Evolutionary conservation across 1,140 invertebrate genomes (phyloP), one percentile per base, ranked within the genome.

Genomic region (Luehdorfia chinensis): DNA sequence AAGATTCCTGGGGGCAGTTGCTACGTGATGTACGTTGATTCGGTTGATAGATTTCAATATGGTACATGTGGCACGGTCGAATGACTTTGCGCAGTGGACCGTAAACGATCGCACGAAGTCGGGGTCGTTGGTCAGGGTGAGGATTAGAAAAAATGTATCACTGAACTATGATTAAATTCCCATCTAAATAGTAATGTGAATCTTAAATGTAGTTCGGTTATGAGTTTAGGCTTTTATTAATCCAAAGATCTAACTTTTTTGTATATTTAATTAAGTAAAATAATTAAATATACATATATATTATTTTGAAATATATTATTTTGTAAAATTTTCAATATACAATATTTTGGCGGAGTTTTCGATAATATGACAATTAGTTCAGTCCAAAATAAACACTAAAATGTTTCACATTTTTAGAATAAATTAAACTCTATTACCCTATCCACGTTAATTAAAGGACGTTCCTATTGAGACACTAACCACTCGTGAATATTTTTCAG

Each of bases 371-470:
- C 23, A 39, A 39, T 39, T 13, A 39, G 12, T 39, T 39, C 9
- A 25, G 36, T 19, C 18, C 33, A 9, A 16, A 39, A 25, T 39
- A 27, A 41, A 41, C 37, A 15, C 37, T 28, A 14, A 6, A 41
- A 28, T 27, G n/a, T 6, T 1, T 27, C 21, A 39, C 36, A 73
- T 83, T 84, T 74, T 56, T 58, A 59, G 72, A 84, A 78, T 80
- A 83, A 84, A 75, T 81, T 75, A 25, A 16, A 66, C 74, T 84
- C 79, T 85, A 87, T 86, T 85, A 79, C 79, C 83, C 75, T 67
- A 73, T 76, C 77, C 63, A 77, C 66, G 77, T 85, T 87, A 87
- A 87, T 87, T 87, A 87, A 87, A 74, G 75, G 76, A 79, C 75
- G 71, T 81, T 74, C 78, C 83, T 84, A 77, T 84, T 75, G 69